Base-by-base conservation (phyloP, 2,888 invertebrate genomes). In the Ophion obscuratus region DNA sequence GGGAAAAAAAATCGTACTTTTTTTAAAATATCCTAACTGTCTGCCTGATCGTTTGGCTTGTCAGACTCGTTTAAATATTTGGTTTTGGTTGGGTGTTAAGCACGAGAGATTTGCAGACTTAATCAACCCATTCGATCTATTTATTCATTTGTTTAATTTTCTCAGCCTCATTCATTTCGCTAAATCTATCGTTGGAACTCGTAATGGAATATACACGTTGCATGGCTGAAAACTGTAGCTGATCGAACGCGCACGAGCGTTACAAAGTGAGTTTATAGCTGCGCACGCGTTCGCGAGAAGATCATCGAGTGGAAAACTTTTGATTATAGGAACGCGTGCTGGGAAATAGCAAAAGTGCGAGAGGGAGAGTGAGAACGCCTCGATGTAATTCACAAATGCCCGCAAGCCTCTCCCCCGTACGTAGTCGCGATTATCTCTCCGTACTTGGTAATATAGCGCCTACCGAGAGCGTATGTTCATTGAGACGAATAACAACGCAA, bases 401-500 rank as follows among this genome's bases (percentile, higher is more conserved):
- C 40, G 78, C 40, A 36, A 64, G 59, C 47, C 67, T 27, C 11
- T 53, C 40, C 40, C 40, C 40, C 7, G 6, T 40, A 40, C 40
- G 44, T 40, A n/a, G 67, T 67, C 61, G 73, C 73, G 78, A 83
- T 83, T 83, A 75, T 53, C 44, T 74, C 40, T 40, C 40, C 61
- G 14, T 53, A 36, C 75, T 64, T 70, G 36, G 62, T 73, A 75
- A 75, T 74, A 74, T 61, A n/a, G n/a, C 73, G 20, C 11, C 57
- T 9, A 68, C 59, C 44, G 27, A 74, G 68, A 67, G 61, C 61
- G 57, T 68, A 83, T 75, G 83, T 75, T 83, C 83, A 83, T 79
- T 83, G 74, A 79, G 75, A 83, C 74, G 57, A 36, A 64, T 31
- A 31, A 7, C 9, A 40, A 0, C 40, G 7, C 40, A 5, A 40